Conservation (phyloP, 2,888 invertebrate genomes). For the Platerodrilus igneus region DNA sequence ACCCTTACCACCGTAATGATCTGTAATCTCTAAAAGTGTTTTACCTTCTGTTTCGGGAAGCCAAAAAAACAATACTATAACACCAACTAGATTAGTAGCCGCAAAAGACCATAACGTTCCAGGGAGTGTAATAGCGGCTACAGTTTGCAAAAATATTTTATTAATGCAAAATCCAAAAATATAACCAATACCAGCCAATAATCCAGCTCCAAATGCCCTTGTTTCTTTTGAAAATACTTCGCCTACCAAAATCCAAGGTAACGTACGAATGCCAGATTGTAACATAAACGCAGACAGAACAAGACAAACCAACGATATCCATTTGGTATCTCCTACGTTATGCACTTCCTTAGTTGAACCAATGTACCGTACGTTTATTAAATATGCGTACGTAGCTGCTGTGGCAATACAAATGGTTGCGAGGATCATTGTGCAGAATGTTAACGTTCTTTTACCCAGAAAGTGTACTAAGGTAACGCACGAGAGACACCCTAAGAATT, state of each 20-base stretch:
- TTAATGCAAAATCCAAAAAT: conserved; percentile 71
- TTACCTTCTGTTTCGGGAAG: no score
- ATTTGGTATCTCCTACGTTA: conserved; percentile 43
- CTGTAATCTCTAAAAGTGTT: no score
- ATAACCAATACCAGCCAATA: conserved; percentile 69
- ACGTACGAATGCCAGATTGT: conserved; percentile 63
- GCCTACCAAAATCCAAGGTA: conserved; percentile 77
- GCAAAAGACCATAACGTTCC: conserved; percentile 71
- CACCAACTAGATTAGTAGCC: conserved; percentile 57
- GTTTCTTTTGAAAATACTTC: conserved; percentile 69
- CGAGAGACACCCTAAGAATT: conserved; percentile 61
- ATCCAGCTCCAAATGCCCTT: conserved; percentile 66
- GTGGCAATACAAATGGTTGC: conserved; percentile 61
- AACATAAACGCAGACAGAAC: conserved; percentile 64
- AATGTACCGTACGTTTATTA: conserved; percentile 34
- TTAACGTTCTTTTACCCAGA: conserved; percentile 67
- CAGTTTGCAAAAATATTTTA: conserved; percentile 66
- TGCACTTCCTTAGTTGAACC: no score
- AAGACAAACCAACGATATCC: conserved; percentile 66
- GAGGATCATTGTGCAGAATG: conserved; percentile 63
- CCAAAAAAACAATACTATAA: conserved; percentile 61
- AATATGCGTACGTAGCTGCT: conserved; percentile 55
- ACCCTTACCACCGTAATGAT: no score
- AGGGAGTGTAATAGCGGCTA: conserved; percentile 57
- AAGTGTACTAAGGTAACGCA: conserved; percentile 67